These are phyloP conservation scores for Pionites leucogaster DNA, from an alignment of 2,113 vertebrate genomes.

Conservation along the genomic window DNA sequence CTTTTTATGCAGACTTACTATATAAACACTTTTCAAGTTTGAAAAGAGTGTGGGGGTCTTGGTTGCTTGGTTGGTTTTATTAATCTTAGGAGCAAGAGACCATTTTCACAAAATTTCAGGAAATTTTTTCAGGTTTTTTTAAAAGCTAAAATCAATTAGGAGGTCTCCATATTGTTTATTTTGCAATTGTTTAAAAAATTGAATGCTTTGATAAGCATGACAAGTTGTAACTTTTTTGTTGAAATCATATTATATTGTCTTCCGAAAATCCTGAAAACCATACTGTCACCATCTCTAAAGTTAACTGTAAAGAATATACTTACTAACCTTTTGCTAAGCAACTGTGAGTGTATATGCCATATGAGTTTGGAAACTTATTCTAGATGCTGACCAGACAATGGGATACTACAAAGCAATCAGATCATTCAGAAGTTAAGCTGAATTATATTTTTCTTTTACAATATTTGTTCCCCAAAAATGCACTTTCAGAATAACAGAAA, in stretches of 20 bases:
- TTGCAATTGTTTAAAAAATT: neutral
- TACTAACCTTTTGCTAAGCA: neutral
- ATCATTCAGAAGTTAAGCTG: neutral
- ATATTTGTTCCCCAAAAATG: neutral
- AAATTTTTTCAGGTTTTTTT: neutral
- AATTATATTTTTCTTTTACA: neutral
- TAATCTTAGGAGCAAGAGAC: neutral
- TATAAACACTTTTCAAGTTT: neutral
- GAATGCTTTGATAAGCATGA: neutral
- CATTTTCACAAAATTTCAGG: neutral
- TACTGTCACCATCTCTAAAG: neutral
- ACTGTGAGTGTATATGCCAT: neutral
- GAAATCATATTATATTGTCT: neutral
- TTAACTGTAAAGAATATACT: neutral
- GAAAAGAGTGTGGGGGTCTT: fast-evolving
- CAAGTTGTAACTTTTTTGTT: neutral
- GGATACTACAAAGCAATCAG: neutral
- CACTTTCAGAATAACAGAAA: neutral
- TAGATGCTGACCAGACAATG: neutral
- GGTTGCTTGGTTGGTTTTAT: fast-evolving
- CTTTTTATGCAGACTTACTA: neutral
- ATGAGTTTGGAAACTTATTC: neutral
- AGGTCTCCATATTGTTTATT: neutral
- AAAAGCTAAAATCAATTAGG: neutral
- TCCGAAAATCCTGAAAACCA: neutral